phyloP scores from a whole-genome alignment of 1,140 invertebrate genomes.

The Nasonia vitripennis region DNA sequence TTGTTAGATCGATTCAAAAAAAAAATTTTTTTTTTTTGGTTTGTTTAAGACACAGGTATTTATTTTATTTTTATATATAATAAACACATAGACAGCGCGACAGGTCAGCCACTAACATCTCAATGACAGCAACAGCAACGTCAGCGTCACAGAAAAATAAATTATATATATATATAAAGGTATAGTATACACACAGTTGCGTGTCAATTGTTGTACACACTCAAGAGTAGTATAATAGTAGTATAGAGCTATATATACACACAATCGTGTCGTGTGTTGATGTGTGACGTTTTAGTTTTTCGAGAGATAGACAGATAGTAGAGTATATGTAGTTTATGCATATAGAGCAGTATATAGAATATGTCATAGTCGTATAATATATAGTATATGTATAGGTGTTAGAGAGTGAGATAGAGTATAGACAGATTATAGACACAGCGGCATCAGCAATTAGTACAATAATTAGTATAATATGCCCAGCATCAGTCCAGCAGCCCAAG shows the following conservation, averaged over 20 bases:
- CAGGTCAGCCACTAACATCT: constrained; percentile 63
- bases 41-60: background rate
- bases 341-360: no score
- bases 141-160: constrained; percentile 54
- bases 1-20: background rate
- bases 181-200: constrained; percentile 21
- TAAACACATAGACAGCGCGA: constrained; percentile 57
- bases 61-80: constrained; percentile 38
- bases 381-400: background rate
- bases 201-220: constrained; percentile 20
- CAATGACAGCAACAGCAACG: constrained; percentile 61
- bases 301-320: background rate
- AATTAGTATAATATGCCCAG: constrained; percentile 34
- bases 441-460: constrained; percentile 24
- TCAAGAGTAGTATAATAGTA: constrained; percentile 23
- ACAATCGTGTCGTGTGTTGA: background rate
- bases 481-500: constrained; percentile 34
- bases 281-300: background rate
- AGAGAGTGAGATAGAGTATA: background rate
- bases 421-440: constrained; percentile 6
- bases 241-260: background rate
- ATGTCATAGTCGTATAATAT: background rate
- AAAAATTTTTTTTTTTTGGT: background rate
- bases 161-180: constrained; percentile 18
- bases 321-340: no score